Base-by-base conservation (phyloP, 2,113 vertebrate species). In the Hylia prasina region DNA sequence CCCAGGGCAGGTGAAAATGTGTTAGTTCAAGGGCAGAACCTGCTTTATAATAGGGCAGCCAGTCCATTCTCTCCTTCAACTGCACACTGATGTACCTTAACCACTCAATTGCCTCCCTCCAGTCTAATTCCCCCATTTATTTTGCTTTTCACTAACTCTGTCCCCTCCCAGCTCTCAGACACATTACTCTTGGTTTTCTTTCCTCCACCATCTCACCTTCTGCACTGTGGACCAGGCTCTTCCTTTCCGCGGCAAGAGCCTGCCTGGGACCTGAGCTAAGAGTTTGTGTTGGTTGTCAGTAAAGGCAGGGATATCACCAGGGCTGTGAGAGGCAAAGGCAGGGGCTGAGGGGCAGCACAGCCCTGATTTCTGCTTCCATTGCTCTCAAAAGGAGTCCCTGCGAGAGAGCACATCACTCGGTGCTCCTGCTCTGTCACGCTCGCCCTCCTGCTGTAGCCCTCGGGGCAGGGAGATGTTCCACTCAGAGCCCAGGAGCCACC, bases 331-430 rank as follows among this genome's bases (percentile, higher is more conserved):
- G 45, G 54, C 28, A 72, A 54, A n/a, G n/a, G 39, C 71, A 50
- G 20, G 7, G 42, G 13, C 2, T 28, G 16, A 8, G 17, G 27
- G 53, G 21, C 56, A 76, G 61, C 24, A 24, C 4, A 22, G 28
- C 13, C 19, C 33, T 11, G 35, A n/a, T 70, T 86, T 70, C 64
- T 66, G 71, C 40, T 89, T 44, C 35, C n/a, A 30, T 7, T 33
- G 18, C n/a, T 27, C n/a, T 37, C n/a, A 14, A 37, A 13, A 12
- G 17, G 3, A 18, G 23, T 10, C 5, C 0, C 4, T 51, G 30
- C 0, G 9, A 40, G 15, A 47, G 28, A 47, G n/a, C n/a, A 42
- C 22, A 6, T n/a, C 1, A 3, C 44, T 35, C 9, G 1, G 33
- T 10, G 42, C 68, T 58, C n/a, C n/a, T 63, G 2, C 13, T 15